phyloP scores from a whole-genome alignment of 2,113 vertebrate species.

The Picathartes gymnocephalus region DNA sequence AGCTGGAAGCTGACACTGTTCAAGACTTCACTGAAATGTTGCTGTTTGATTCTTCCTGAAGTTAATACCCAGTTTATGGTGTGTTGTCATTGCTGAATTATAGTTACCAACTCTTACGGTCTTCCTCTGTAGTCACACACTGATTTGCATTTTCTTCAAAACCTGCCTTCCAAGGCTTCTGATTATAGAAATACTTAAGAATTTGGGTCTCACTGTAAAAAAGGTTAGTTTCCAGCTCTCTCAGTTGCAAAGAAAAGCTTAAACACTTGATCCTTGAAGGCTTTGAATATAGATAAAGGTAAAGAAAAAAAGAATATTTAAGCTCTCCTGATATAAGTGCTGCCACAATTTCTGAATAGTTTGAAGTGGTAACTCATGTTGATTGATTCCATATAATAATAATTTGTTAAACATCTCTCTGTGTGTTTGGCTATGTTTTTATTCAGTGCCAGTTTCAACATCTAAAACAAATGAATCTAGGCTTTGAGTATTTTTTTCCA shows the following conservation, averaged over 20 bases:
- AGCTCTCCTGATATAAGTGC: background rate
- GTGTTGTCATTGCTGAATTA: background rate
- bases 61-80: background rate
- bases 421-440: background rate
- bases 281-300: constrained; percentile 13
- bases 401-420: background rate
- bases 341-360: background rate
- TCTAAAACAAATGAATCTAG: background rate
- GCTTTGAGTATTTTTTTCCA: background rate
- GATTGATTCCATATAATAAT: background rate
- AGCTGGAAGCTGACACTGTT: background rate
- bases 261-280: background rate
- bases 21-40: background rate
- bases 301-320: background rate
- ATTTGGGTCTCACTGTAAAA: background rate
- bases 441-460: background rate
- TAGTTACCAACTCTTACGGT: background rate
- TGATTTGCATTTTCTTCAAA: background rate
- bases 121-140: background rate
- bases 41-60: background rate
- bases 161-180: background rate
- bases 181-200: background rate
- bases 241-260: background rate
- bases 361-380: background rate
- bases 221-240: background rate